These are phyloP conservation scores for Donacobius atricapilla DNA, from an alignment of 2,113 vertebrate species.

Conservation along the genomic window DNA sequence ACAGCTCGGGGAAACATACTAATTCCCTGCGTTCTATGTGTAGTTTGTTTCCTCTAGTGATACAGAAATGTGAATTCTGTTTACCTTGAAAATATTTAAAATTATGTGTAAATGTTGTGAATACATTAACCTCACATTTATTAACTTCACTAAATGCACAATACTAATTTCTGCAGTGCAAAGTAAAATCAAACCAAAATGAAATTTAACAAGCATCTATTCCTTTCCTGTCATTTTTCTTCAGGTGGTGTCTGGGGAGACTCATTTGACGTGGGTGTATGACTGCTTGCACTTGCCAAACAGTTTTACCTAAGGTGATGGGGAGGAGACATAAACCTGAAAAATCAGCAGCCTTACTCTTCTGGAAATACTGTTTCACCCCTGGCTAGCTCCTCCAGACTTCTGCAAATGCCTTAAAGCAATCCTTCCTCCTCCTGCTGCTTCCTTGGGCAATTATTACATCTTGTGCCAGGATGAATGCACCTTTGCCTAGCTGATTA, in stretches of 20 bases:
- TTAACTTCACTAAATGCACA: background rate
- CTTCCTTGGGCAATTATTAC: background rate
- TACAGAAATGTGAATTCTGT: background rate
- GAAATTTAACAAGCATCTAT: background rate
- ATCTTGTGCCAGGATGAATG: background rate
- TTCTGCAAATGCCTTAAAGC: background rate
- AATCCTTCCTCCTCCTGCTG: background rate
- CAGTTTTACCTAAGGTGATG: background rate
- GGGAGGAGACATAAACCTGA: background rate
- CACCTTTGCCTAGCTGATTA: background rate
- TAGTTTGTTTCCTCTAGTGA: background rate
- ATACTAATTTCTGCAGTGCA: background rate
- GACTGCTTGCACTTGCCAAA: background rate
- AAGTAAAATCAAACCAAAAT: background rate
- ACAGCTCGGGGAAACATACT: constrained; percentile 10
- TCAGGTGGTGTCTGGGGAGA: background rate
- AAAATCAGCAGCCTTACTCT: background rate
- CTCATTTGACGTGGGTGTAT: background rate
- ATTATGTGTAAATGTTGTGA: background rate
- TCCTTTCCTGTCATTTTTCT: background rate
- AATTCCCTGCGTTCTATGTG: background rate
- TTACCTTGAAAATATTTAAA: constrained; percentile 23
- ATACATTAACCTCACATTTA: background rate
- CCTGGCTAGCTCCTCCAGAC: background rate
- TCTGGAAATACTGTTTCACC: background rate